These are phyloP conservation scores for Pseudopleuronectes americanus DNA, from an alignment of 2,797 vertebrate genomes.

Conservation along the genomic window DNA sequence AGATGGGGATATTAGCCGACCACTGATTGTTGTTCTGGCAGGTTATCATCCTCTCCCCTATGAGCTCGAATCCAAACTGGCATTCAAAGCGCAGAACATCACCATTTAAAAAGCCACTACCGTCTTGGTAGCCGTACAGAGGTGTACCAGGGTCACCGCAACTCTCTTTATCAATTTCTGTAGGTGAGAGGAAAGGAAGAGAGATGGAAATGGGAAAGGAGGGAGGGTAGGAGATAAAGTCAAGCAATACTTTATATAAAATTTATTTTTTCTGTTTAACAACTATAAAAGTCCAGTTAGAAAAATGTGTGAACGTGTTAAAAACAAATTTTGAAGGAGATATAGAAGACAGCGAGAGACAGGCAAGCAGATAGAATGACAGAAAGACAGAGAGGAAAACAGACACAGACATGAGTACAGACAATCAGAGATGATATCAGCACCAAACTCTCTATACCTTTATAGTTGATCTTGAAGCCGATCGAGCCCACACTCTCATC, in stretches of 20 bases:
- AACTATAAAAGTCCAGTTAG: conserved; percentile 60
- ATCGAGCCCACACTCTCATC: conserved; percentile 98
- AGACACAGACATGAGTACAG: conserved; percentile 37
- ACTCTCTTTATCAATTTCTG: conserved; percentile 99
- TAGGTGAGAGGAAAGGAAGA: conserved; percentile 6
- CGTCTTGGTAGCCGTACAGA: conserved; percentile 95
- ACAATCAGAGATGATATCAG: conserved; percentile 40
- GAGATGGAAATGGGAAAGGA: not conserved
- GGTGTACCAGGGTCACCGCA: conserved; percentile 98
- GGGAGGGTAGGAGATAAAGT: conserved; percentile 31
- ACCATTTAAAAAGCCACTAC: conserved; percentile 95
- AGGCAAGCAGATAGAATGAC: conserved; percentile 1
- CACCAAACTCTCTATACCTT: conserved; percentile 85
- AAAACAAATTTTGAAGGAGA: conserved; percentile 9
- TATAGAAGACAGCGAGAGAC: conserved; percentile 9
- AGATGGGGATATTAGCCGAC: conserved; percentile 99
- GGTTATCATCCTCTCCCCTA: conserved; percentile 96
- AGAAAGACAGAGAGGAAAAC: conserved; percentile 21
- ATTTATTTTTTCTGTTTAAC: conserved; percentile 29
- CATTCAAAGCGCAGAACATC: conserved; percentile 96
- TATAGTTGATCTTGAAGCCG: conserved; percentile 98
- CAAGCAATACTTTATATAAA: conserved; percentile 11
- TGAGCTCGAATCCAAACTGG: conserved; percentile 99
- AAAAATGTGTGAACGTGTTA: conserved; percentile 27
- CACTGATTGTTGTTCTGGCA: conserved; percentile 99